Base-by-base conservation (phyloP, 2,113 vertebrate genomes). In the Myrmecobius fasciatus region DNA sequence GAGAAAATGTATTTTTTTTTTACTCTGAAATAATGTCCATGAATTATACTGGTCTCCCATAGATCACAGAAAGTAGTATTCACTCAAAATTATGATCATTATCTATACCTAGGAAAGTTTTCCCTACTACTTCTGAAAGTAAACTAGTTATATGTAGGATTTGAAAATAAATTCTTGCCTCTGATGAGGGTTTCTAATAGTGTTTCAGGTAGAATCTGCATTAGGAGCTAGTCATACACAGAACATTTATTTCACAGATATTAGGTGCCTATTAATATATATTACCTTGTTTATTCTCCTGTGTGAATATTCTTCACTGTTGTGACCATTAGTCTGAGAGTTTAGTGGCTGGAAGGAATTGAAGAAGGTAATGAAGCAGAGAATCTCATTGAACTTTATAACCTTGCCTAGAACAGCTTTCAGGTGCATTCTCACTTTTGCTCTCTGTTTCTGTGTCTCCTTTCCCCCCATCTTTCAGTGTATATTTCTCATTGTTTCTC, bases 131-230 rank as follows among this genome's bases (percentile, higher is more conserved):
- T 93, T 52, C 91, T 95, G 95, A 95, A 95, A 97, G 43, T 93
- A 89, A 53, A 31, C 75, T 94, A 91, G 91, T 94, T 95, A 60
- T 51, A 93, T 92, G 88, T 51, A 93, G 92, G 92, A 95, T 31
- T 67, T 94, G 93, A 52, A 96, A 96, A 95, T 94, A 89, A 46
- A 17, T 94, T 90, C 52, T 94, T 94, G 96, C 75, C 95, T 93
- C 60, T 51, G 46, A 92, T 95, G 93, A 25, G 60, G 90, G 56
- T 56, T 93, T 56, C 88, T 96, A 51, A 43, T 0, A 0, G 93
- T 94, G 92, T 91, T 93, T 67, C 56, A 60, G 0, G 60, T 36
- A 67, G 31, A 36, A 36, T 67, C 60, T 36, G 28, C 31, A 36
- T 36, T 67, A 49, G 94, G 0, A 7, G n/a, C 90, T 90, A 67